A percentile compares a stretch with the other conserved stretches of the same genome.
These are phyloP conservation scores for Chiloscyllium punctatum DNA, from an alignment of 2,797 vertebrate genomes.

Conservation along the genomic window DNA sequence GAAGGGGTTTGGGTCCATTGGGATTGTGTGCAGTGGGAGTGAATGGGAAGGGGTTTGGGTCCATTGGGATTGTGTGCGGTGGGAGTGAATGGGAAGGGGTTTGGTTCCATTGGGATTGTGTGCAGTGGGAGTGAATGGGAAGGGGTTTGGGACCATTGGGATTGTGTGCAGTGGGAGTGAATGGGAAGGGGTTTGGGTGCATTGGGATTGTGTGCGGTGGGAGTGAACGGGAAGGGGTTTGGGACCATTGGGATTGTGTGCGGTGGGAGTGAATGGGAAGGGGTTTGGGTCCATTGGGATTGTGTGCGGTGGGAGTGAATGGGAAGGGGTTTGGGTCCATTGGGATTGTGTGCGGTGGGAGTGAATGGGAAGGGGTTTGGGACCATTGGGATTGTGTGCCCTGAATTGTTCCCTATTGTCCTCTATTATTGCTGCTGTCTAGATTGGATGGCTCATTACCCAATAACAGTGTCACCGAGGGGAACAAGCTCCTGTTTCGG, in stretches of 20 bases:
- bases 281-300: no score
- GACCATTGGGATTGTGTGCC: not conserved
- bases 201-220: no score
- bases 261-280: no score
- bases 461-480: conserved; percentile 56
- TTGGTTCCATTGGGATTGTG: no score
- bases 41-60: not conserved
- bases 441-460: conserved; percentile 66
- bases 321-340: not conserved
- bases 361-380: no score
- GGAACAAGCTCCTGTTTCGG: conserved; percentile 66
- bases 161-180: no score
- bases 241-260: no score
- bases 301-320: not conserved
- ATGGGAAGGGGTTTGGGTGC: not conserved
- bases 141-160: not conserved
- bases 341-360: not conserved
- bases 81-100: no score
- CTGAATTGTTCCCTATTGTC: accelerated
- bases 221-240: no score
- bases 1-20: not conserved
- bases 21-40: not conserved
- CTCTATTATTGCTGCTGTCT: not conserved
- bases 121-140: no score
- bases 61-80: no score